These are phyloP conservation scores for Coenobita brevimanus DNA, from an alignment of 1,140 invertebrate genomes.

Conservation along the genomic window DNA sequence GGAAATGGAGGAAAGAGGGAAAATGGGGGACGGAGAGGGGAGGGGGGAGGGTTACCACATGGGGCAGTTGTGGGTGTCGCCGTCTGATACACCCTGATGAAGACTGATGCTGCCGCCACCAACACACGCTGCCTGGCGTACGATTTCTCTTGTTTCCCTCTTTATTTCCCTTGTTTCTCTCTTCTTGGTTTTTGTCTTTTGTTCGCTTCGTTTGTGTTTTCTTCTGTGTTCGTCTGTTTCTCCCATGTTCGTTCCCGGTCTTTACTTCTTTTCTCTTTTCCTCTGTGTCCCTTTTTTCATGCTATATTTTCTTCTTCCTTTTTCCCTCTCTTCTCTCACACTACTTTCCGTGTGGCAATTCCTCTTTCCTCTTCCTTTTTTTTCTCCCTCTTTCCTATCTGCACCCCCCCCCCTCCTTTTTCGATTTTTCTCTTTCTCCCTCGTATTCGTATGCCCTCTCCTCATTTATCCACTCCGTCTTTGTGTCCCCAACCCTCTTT, in stretches of 20 bases:
- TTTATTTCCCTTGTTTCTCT: too few species aligned
- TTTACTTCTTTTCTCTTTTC: background rate
- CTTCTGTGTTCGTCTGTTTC: background rate
- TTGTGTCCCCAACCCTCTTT: background rate
- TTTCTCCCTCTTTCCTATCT: background rate
- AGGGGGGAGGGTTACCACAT: constrained; percentile 17
- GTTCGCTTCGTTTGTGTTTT: background rate
- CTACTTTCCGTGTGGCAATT: background rate
- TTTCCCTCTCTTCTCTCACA: too few species aligned
- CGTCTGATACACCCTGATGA: constrained; percentile 54
- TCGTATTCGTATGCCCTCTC: background rate
- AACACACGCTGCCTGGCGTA: constrained; percentile 38
- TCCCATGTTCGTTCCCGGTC: background rate
- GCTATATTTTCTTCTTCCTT: too few species aligned
- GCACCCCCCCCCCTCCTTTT: background rate
- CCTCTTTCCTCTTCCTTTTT: background rate
- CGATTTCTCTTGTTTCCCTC: background rate
- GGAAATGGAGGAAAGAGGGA: background rate
- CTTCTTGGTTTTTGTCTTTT: too few species aligned
- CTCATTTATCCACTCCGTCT: background rate
- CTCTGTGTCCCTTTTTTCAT: background rate
- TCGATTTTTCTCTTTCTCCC: background rate
- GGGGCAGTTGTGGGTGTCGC: constrained; percentile 64
- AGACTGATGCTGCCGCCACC: constrained; percentile 46
- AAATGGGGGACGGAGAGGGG: background rate